Conservation (phyloP, 2,797 vertebrate species). For the Chelon labrosus region DNA sequence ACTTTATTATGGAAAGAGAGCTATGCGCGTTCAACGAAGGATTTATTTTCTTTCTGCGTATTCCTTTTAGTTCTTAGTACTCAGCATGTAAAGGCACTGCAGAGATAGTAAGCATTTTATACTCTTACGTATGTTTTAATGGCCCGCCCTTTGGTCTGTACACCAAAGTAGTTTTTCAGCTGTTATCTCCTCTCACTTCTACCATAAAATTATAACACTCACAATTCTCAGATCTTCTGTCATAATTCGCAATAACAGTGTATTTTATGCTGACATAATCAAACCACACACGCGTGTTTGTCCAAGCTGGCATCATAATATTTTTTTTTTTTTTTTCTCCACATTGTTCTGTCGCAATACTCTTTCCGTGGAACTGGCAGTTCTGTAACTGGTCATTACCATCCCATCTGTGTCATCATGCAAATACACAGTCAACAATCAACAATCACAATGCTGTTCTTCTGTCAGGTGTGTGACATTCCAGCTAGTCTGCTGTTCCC, state of each 20-base stretch:
- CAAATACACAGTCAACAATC: not conserved
- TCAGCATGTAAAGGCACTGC: not conserved
- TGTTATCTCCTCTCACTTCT: not conserved
- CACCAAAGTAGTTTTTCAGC: not conserved
- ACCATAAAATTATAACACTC: not conserved
- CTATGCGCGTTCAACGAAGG: not conserved
- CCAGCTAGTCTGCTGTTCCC: not conserved
- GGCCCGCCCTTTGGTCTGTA: not conserved
- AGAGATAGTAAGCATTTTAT: not conserved
- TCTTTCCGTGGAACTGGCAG: not conserved
- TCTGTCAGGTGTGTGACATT: conserved; percentile 6
- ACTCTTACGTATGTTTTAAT: not conserved
- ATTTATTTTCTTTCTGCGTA: not conserved
- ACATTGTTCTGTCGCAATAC: not conserved
- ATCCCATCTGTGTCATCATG: not conserved
- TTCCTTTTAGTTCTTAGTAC: conserved; percentile 1
- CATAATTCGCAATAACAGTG: not conserved
- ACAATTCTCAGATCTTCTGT: not conserved
- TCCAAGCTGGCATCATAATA: too few relatives aligned
- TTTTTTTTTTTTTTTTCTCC: too few relatives aligned
- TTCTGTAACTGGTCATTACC: not conserved
- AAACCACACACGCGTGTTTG: not conserved
- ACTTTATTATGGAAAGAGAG: conserved; percentile 14
- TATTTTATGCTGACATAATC: not conserved
- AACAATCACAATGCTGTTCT: not conserved